Base-by-base conservation (phyloP, 2,113 vertebrate species). In the Otolemur garnettii region DNA sequence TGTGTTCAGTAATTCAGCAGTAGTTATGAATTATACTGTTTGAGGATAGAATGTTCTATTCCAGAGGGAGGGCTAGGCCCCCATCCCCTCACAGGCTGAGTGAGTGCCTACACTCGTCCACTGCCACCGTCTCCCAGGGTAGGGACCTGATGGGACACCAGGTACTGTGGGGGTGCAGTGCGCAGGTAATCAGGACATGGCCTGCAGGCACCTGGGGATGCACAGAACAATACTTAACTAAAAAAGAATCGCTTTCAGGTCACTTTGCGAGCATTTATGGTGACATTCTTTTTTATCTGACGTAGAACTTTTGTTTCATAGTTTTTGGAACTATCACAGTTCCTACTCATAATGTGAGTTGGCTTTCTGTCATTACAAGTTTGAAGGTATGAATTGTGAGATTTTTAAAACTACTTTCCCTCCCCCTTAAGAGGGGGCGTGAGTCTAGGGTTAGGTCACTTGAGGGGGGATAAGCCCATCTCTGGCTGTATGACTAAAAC, bases 251-350 rank as follows among this genome's bases (percentile, higher is more conserved):
- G 33, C n/a, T 21, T 17, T 75, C 81, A 4, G 60, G 18, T 53
- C 45, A 35, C 45, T 53, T 69, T 79, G 18, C 62, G 12, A 6
- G 14, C 22, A 7, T 18, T 62, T 77, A 35, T 28, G 13, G 1
- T 7, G 79, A 66, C 79, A 4, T 78, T 68, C 55, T 66, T 75
- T 72, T 68, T 57, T 4, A 15, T 72, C 64, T 50, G 33, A 33
- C 33, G 50, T 42, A 66, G 38, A 96, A 97, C 90, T 97, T 97
- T 94, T 62, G 59, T 88, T 60, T 33, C 87, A 0, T 13, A 17
- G 55, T 86, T 86, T 5, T 5, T 59, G 79, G 28, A 33, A 28
- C 66, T 57, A 2, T 33, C 18, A 12, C 71, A 4, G 14, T 42
- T 35, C 60, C 26, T 14, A 21, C 80, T 5, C 69, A 38, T 60